phyloP scores from a whole-genome alignment of 2,888 invertebrate genomes.

The Calameuta pallipes region DNA sequence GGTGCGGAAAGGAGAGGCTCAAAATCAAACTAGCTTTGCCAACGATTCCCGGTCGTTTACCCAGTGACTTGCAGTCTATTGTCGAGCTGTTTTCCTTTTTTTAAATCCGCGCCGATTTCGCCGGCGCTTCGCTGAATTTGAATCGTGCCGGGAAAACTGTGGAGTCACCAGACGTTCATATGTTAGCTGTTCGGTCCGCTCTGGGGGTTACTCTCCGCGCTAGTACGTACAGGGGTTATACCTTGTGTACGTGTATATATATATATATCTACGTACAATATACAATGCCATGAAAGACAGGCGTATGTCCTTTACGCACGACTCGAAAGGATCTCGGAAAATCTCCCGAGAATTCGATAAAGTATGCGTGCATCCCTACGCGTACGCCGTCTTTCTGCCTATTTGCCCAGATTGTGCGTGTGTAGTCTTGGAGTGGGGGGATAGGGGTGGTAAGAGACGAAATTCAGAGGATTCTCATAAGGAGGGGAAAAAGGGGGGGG shows the following conservation, averaged over 20 bases:
- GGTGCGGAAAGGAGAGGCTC: neutral
- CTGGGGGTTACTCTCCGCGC: too few relatives aligned
- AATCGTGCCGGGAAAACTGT: slow-evolving; percentile 61
- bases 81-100: slow-evolving; percentile 52
- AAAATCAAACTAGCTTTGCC: slow-evolving; percentile 53
- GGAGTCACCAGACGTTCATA: slow-evolving; percentile 64
- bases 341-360: too few relatives aligned
- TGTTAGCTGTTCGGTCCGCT: slow-evolving; percentile 54
- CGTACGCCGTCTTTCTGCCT: too few relatives aligned
- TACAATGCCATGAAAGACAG: too few relatives aligned
- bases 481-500: neutral
- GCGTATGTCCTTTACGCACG: too few relatives aligned
- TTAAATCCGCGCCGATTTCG: slow-evolving; percentile 62
- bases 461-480: slow-evolving; percentile 11
- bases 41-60: slow-evolving; percentile 65
- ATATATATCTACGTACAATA: too few relatives aligned
- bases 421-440: neutral
- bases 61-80: slow-evolving; percentile 65
- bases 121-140: slow-evolving; percentile 59
- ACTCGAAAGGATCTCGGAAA: too few relatives aligned
- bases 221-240: too few relatives aligned
- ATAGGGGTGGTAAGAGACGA: neutral
- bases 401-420: neutral
- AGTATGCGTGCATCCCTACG: too few relatives aligned
- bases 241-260: too few relatives aligned